Evolutionary conservation across 2,113 vertebrate species (phyloP), one percentile per base, ranked within the genome.

Genomic region (Nettapus auritus): DNA sequence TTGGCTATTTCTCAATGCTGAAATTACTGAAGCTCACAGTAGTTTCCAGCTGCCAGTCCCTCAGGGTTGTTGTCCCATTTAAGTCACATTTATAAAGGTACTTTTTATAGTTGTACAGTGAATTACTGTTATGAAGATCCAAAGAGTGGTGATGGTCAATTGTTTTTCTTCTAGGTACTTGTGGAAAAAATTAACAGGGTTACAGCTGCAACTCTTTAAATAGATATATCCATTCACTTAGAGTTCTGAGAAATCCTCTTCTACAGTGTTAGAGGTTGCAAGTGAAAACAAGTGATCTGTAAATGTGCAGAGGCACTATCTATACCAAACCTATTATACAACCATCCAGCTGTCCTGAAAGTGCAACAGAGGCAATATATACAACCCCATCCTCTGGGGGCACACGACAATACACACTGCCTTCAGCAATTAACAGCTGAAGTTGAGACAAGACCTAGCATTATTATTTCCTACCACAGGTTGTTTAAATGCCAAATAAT

Each of bases 11-110:
- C 46, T 82, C 60, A 84, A 16, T 68, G 56, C 42, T 84, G 56
- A 92, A 88, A 86, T 84, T 75, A 86, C 33, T 92, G 66, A 84
- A 71, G 70, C 38, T 67, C 42, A 67, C 26, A 0, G 0, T 57
- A 29, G 67, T 34, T 56, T 73, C 60, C 74, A 75, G 57, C 25
- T 86, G 83, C 44, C 34, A 44, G 42, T 82, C 33, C 77, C 77
- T 75, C 44, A 48, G 70, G 42, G 36, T 9, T 84, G 34, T 70
- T 68, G 66, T 79, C 83, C 81, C 38, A 89, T 74, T 93, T 90
- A 81, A 93, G 20, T 40, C 80, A 75, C 59, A 84, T 84, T 79
- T 71, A 81, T 68, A 50, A 88, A 77, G 48, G 55, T 17, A 74
- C 11, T 3, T 63, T 86, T 56, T 84, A 42, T 33, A 74, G 31